Percentiles rank a stretch among this genome's conserved stretches.
phyloP scores from a whole-genome alignment of 1,140 invertebrate species.

The Aphidius ervi region DNA sequence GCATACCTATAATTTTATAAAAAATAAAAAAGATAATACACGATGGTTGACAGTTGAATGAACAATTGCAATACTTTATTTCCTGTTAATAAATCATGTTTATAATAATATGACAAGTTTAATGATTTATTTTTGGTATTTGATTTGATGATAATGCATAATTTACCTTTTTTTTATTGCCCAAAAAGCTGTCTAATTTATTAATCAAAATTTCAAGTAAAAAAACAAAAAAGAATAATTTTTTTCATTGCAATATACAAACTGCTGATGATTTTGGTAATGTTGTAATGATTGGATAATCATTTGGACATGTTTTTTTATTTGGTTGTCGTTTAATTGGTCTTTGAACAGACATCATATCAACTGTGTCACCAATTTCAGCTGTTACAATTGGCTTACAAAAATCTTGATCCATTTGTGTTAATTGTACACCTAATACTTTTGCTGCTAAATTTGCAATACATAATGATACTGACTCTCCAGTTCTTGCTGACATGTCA shows the following conservation, averaged over 20 bases:
- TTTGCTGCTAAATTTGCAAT: conserved; percentile 66
- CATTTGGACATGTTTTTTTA: conserved; percentile 38
- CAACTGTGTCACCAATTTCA: conserved; percentile 56
- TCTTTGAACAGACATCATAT: conserved; percentile 38
- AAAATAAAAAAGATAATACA: too few species aligned
- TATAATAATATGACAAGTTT: neutral
- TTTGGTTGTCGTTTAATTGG: conserved; percentile 42
- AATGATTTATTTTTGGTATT: too few species aligned
- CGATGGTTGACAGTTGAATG: too few species aligned
- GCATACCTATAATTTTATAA: too few species aligned
- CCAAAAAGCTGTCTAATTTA: too few species aligned
- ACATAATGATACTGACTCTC: conserved; percentile 71
- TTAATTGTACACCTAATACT: conserved; percentile 61
- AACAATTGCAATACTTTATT: too few species aligned
- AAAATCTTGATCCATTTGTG: conserved; percentile 63
- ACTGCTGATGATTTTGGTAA: conserved; percentile 37
- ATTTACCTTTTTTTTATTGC: too few species aligned
- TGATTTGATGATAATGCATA: too few species aligned
- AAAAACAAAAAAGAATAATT: conserved; percentile 11
- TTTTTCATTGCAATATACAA: conserved; percentile 39
- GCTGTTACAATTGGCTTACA: conserved; percentile 65
- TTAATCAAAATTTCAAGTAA: neutral
- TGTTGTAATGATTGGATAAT: conserved; percentile 26
- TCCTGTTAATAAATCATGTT: neutral
- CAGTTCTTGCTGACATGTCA: conserved; percentile 82